These are phyloP conservation scores for Vanessa cardui DNA, from an alignment of 2,888 invertebrate genomes.

Conservation along the genomic window DNA sequence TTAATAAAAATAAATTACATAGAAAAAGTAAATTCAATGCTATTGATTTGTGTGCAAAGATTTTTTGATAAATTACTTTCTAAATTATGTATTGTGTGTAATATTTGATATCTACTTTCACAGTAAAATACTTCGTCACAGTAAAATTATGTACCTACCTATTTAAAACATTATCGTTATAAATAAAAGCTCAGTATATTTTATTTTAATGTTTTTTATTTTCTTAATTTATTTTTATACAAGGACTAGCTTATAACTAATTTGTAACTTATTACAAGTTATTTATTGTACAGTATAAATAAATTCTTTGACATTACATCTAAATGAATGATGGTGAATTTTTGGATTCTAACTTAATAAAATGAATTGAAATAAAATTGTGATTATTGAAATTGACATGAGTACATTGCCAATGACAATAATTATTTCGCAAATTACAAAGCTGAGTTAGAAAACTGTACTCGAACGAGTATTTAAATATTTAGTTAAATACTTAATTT, in stretches of 20 bases:
- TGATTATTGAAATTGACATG: constrained; percentile 10
- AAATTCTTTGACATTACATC: constrained; percentile 58
- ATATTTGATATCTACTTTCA: no score
- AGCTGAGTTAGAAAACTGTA: constrained; percentile 30
- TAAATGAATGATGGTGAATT: constrained; percentile 38
- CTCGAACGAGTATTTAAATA: constrained; percentile 14
- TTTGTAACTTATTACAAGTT: constrained; percentile 74
- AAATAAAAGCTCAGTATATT: constrained; percentile 6
- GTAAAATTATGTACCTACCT: no score
- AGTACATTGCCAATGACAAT: constrained; percentile 9
- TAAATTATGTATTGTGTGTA: no score
- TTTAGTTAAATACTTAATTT: constrained; percentile 52
- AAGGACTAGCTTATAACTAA: constrained; percentile 82
- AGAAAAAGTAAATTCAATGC: no score
- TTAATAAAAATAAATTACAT: no score
- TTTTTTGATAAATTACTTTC: no score
- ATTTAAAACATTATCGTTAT: no score
- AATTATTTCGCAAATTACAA: constrained; percentile 35
- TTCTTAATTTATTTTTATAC: constrained; percentile 61
- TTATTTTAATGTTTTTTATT: constrained; percentile 39
- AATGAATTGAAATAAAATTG: constrained; percentile 12
- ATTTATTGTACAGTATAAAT: constrained; percentile 73
- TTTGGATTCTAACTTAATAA: not conserved
- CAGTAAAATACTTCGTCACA: no score
- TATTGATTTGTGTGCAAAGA: no score